Conservation (phyloP, 2,888 invertebrate genomes). For the Ferdinandea cuprea region DNA sequence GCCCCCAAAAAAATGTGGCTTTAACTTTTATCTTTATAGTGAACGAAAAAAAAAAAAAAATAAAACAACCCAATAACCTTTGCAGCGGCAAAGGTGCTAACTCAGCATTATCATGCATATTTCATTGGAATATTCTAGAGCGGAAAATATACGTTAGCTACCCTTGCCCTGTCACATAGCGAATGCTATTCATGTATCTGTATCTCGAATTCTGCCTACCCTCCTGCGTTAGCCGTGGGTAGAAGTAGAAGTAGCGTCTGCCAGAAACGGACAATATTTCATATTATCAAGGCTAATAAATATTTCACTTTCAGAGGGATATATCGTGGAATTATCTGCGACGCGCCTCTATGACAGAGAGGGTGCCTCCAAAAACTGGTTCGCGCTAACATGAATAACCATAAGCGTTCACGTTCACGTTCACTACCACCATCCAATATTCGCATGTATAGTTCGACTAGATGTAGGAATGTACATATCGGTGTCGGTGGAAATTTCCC, state of each 20-base stretch:
- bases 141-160: conserved; percentile 5
- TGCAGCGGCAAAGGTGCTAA: conserved; percentile 17
- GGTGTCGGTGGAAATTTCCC: conserved; percentile 44
- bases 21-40: no score
- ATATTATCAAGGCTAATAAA: conserved; percentile 68
- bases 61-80: neutral
- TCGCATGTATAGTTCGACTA: no score
- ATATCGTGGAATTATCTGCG: conserved; percentile 55
- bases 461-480: no score
- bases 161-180: conserved; percentile 1
- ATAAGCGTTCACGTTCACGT: conserved; percentile 8
- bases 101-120: conserved; percentile 29
- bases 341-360: conserved; percentile 18
- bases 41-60: conserved; percentile 3
- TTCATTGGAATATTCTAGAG: conserved; percentile 9
- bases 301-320: conserved; percentile 56
- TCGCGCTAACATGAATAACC: conserved; percentile 4
- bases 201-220: conserved; percentile 12
- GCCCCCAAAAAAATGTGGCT: no score
- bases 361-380: conserved; percentile 18
- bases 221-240: no score
- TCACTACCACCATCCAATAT: conserved; percentile 14
- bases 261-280: conserved; percentile 58
- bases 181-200: conserved; percentile 34
- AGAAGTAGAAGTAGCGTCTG: conserved; percentile 52